Evolutionary conservation across 2,888 invertebrate species (phyloP), one percentile per base, ranked within the genome.

Genomic region (Ashinkailepas kermadecensis): DNA sequence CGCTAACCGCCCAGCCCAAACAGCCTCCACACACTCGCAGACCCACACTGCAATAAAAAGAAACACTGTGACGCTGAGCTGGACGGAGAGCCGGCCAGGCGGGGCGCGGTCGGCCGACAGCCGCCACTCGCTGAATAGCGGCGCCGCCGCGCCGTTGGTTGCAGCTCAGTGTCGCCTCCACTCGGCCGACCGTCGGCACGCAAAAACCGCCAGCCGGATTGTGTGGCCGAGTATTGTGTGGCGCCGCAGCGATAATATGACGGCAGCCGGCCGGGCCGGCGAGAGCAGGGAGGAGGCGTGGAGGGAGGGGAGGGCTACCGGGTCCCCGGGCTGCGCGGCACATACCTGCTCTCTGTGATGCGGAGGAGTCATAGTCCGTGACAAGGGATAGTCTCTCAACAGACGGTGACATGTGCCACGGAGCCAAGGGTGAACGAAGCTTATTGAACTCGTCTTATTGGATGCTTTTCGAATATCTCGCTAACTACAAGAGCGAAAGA

Each of bases 151-250:
- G 62, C 13, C 0, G 62, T 18, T 62, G 62, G 15, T 18, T 15
- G 62, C 62, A 18, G 13, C 62, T 18, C 15, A 18, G 70, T 39
- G 70, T 25, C 70, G 15, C 39, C 39, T 39, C 70, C 70, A 39
- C 70, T 39, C 15, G 7, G 39, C 15, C 70, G 25, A 10, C 25
- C 70, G 12, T 39, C 56, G n/a, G n/a, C 57, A 11, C 25, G 57
- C 79, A n/a, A 79, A 58, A 59, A 54, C 57, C 79, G 59, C 57
- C 59, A 9, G 79, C 6, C 57, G 79, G 23, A 79, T 58, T 79
- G 57, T 70, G 70, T 70, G 25, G 70, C 70, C 13, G 70, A 15
- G 70, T 12, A 39, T 39, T 39, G 70, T 79, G 12, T 79, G 58
- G 12, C 79, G 59, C 54, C n/a, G 10, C 59, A 11, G n/a, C 59